Base-by-base conservation (phyloP, 2,113 vertebrate genomes). In the Ceuthmochares aereus region DNA sequence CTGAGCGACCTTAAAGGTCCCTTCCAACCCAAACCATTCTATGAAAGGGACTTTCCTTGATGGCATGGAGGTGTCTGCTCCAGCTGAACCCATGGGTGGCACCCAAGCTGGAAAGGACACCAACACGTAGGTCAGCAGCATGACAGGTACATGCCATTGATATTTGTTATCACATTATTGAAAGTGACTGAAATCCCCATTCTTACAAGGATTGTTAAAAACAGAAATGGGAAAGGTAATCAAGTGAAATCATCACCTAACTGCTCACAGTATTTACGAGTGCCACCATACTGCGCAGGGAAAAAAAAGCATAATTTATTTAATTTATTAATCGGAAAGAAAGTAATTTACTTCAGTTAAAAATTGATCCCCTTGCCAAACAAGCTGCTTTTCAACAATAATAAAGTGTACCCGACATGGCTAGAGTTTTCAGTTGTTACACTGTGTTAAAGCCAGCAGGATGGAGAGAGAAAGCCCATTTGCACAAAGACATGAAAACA, bases 191-290 rank as follows among this genome's bases (percentile, higher is more conserved):
- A 94, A 94, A 89, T 96, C 62, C 79, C 86, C 36, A 32, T 83
- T 97, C 92, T 96, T 89, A 84, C 85, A 69, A 85, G 83, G 94
- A 97, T 67, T 90, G 89, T 49, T 95, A 97, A 87, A 97, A 95
- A 47, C 80, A 87, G 90, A 97, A 97, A 98, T 96, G 88, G 80
- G 92, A 96, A 97, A 98, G 93, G 92, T 96, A 98, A 98, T 97
- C 94, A 96, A 96, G 96, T 94, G 95, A 98, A 98, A 97, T 95
- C 77, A 62, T 79, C 92, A 70, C 81, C 43, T 67, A 90, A 89
- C 90, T 62, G 95, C 90, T 70, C 54, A 6, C 54, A 32, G 92
- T 93, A 91, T 97, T 98, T 97, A 97, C 88, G 32, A 95, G 88
- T 70, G 90, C n/a, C 36, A 43, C 78, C n/a, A 42, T 37, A 95